phyloP scores from a whole-genome alignment of 2,113 vertebrate genomes.

The Ageneiosus marmoratus region DNA sequence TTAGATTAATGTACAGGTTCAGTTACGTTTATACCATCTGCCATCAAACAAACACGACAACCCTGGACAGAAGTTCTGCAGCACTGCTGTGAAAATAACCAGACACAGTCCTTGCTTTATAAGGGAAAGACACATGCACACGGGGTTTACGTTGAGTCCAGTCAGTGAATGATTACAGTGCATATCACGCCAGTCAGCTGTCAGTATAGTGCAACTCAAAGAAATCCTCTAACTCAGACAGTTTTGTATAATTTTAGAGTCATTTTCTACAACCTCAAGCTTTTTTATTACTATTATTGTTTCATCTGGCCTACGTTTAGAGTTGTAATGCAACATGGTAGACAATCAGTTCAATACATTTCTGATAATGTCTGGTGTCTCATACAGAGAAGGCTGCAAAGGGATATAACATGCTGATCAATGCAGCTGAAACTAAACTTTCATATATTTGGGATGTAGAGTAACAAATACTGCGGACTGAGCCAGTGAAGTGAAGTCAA shows the following conservation, averaged over 20 bases:
- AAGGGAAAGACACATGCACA: not conserved
- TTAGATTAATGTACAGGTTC: slow-evolving; percentile 1
- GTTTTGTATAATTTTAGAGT: not conserved
- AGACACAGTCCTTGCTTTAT: slow-evolving; percentile 8
- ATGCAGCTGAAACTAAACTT: too few relatives aligned
- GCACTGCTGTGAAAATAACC: not conserved
- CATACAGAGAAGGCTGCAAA: too few relatives aligned
- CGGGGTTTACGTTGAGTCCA: not conserved
- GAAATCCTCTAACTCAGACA: not conserved
- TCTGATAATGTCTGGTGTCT: not conserved
- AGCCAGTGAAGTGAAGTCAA: too few relatives aligned
- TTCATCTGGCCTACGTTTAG: not conserved
- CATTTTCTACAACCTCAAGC: not conserved
- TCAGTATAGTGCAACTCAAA: not conserved
- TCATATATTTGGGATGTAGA: too few relatives aligned
- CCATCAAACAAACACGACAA: slow-evolving; percentile 5
- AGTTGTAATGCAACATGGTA: not conserved
- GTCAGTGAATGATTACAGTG: not conserved
- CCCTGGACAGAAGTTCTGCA: not conserved
- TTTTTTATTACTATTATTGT: not conserved
- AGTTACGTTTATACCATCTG: not conserved
- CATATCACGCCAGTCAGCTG: not conserved
- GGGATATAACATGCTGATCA: too few relatives aligned
- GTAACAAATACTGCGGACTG: too few relatives aligned
- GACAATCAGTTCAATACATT: not conserved